Base-by-base conservation (phyloP, 2,797 vertebrate genomes). In the Microchirus variegatus region DNA sequence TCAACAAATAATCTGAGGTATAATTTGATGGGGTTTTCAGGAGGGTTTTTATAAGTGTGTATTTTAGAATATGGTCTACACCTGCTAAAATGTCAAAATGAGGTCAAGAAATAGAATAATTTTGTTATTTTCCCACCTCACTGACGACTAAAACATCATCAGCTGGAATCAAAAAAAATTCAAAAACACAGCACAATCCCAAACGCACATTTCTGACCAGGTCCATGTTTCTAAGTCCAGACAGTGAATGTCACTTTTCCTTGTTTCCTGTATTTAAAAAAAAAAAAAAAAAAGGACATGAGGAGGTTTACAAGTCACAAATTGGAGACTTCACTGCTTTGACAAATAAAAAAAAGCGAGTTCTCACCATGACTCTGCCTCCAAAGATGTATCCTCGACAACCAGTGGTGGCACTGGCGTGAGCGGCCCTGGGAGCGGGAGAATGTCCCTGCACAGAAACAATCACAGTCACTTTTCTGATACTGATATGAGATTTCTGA, bases 121-220 rank as follows among this genome's bases (percentile, higher is more conserved):
- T 22, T 22, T 31, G 31, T 31, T 31, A 6, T 31, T 31, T 31
- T 31, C 7, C 4, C 26, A 26, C 31, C 31, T 31, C 31, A 31
- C 4, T 31, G 31, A 6, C 5, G 6, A 31, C 31, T 31, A 31
- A 31, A 31, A 31, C 5, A 31, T 31, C 6, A 42, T 14, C 13
- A 14, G 5, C 13, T 11, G 15, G 11, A 42, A 15, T 13, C 41
- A 14, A 42, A 42, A 42, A 2, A 14, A 42, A 13, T 14, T 42
- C 12, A 14, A 3, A 12, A 15, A 14, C 7, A 31, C 3, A 38
- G 13, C 8, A 12, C 40, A 26, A 10, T 22, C 46, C 85, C 94
- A 46, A 87, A 95, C 95, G 87, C 88, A 97, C 96, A 95, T 95
- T 94, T 96, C 95, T 81, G 96, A 94, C 97, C 96, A 99, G 2